These are phyloP conservation scores for Sarcoramphus papa DNA, from an alignment of 2,797 vertebrate species.

Conservation along the genomic window DNA sequence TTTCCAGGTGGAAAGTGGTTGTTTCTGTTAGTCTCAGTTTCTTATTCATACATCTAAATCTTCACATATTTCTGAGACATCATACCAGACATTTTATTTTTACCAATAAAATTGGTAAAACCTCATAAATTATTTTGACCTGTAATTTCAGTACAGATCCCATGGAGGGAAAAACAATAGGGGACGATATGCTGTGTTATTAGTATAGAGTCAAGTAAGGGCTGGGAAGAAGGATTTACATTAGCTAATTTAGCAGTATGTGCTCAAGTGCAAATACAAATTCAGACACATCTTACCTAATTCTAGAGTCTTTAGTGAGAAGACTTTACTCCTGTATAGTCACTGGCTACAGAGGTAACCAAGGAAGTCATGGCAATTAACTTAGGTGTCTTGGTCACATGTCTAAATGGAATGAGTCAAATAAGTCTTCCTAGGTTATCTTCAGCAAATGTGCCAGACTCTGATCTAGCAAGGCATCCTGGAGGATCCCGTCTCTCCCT, in stretches of 20 bases:
- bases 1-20: not conserved
- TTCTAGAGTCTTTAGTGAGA: not conserved
- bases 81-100: not conserved
- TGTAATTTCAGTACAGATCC: not conserved
- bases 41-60: not conserved
- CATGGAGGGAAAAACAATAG: not conserved
- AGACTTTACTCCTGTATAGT: not conserved
- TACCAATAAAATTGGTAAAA: not conserved
- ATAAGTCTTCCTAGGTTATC: not conserved
- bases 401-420: not conserved
- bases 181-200: not conserved
- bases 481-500: not conserved
- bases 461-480: not conserved
- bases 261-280: not conserved
- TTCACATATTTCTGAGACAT: not conserved
- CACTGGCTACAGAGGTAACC: not conserved
- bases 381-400: not conserved
- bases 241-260: not conserved
- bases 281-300: not conserved
- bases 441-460: not conserved
- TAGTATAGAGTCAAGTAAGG: not conserved
- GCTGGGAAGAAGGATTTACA: not conserved
- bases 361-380: not conserved
- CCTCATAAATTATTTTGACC: not conserved
- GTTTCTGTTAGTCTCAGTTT: not conserved